These are phyloP conservation scores for Nasonia oneida DNA, from an alignment of 2,888 invertebrate genomes.

Conservation along the genomic window DNA sequence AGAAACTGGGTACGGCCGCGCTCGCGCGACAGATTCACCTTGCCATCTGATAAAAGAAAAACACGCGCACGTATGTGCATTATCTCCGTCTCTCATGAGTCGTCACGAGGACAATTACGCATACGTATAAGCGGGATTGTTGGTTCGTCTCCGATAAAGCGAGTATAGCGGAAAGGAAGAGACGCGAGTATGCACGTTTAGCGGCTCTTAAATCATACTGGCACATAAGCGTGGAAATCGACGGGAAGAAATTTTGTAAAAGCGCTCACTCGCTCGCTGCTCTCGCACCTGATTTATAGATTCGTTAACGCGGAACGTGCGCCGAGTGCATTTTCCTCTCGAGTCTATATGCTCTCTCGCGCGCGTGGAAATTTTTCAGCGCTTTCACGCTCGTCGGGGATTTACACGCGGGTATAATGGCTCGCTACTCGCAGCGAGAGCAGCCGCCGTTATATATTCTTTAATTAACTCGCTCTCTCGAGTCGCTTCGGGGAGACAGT, in stretches of 20 bases:
- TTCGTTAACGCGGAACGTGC: slow-evolving; percentile 34
- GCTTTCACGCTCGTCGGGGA: slow-evolving; percentile 52
- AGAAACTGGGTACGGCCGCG: slow-evolving; percentile 35
- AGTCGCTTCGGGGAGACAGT: neutral
- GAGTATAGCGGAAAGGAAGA: neutral
- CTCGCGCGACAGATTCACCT: slow-evolving; percentile 5
- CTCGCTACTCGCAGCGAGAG: slow-evolving; percentile 14
- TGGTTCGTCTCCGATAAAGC: slow-evolving; percentile 25
- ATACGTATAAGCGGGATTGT: neutral
- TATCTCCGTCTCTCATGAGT: slow-evolving; percentile 16
- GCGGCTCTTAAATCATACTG: neutral
- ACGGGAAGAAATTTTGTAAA: slow-evolving; percentile 11
- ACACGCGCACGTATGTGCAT: neutral
- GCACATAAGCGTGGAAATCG: neutral
- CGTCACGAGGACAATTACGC: slow-evolving; percentile 27
- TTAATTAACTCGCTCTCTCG: slow-evolving; percentile 13
- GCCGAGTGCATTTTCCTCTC: slow-evolving; percentile 34
- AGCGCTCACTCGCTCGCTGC: neutral
- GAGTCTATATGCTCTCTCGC: neutral
- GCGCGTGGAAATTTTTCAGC: slow-evolving; percentile 50
- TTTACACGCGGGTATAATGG: slow-evolving; percentile 2
- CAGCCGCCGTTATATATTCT: slow-evolving; percentile 22
- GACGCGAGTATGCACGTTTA: neutral
- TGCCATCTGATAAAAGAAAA: slow-evolving; percentile 45
- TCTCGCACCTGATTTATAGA: slow-evolving; percentile 33